A percentile compares a stretch with the other conserved stretches of the same genome.
Evolutionary conservation across 1,140 invertebrate species (phyloP).

Genomic region (Arctopsyche grandis): DNA sequence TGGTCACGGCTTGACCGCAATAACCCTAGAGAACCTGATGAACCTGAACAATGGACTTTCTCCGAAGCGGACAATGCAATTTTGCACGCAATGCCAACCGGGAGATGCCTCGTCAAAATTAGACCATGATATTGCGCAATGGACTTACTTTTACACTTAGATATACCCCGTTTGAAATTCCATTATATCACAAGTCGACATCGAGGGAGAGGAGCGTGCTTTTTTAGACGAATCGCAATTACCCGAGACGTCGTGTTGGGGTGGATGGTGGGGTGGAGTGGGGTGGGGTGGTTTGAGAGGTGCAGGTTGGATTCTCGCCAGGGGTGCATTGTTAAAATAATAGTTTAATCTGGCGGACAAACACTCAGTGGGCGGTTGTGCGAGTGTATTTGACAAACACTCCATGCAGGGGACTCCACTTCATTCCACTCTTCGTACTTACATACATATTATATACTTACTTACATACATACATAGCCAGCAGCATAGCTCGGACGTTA

Average conservation of each 20-base stretch:
- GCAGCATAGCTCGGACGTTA: too few relatives aligned
- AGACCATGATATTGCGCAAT: neutral
- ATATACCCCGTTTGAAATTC: too few relatives aligned
- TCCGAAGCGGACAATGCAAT: neutral
- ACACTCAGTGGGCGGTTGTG: slow-evolving; percentile 44
- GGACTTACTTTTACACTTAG: too few relatives aligned
- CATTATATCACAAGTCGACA: too few relatives aligned
- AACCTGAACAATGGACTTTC: neutral
- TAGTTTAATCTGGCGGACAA: slow-evolving; percentile 51
- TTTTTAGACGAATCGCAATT: neutral
- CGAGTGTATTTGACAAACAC: slow-evolving; percentile 54
- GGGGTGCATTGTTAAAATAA: slow-evolving; percentile 47
- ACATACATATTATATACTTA: too few relatives aligned
- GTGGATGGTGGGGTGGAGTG: neutral
- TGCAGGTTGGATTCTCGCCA: neutral
- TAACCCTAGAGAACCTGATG: neutral
- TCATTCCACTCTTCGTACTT: too few relatives aligned
- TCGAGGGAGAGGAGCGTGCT: neutral
- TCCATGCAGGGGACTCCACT: slow-evolving; percentile 24
- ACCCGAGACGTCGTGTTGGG: neutral
- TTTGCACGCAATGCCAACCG: neutral
- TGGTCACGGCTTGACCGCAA: neutral
- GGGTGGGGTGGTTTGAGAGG: neutral
- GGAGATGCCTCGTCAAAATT: neutral
- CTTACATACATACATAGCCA: too few relatives aligned